Conservation (phyloP, 2,888 invertebrate genomes). For the Aphidoletes aphidimyza region DNA sequence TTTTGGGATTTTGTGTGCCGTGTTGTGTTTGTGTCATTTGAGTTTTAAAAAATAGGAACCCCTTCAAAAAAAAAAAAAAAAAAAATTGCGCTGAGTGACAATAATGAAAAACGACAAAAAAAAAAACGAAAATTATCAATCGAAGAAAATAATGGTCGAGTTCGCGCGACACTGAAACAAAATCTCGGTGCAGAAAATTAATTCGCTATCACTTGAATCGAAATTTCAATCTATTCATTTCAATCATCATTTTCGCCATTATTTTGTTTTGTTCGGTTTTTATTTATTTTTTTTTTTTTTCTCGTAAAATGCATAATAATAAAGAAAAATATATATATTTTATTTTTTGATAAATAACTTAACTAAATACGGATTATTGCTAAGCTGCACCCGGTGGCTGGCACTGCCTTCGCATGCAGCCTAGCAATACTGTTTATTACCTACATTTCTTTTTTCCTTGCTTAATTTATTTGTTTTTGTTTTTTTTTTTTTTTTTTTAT, state of each 20-base stretch:
- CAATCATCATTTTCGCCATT: neutral
- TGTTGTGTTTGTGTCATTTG: conserved; percentile 17
- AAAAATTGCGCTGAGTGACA: neutral
- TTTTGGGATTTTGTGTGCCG: conserved; percentile 11
- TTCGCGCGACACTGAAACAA: neutral
- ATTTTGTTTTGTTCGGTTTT: neutral
- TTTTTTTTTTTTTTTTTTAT: too few relatives aligned
- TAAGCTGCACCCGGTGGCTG: neutral
- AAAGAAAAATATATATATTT: conserved; percentile 38
- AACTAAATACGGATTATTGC: neutral
- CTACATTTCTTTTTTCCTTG: conserved; percentile 37
- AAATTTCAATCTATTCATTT: conserved; percentile 48
- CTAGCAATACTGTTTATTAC: conserved; percentile 33
- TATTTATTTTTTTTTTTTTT: neutral
- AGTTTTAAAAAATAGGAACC: conserved; percentile 28
- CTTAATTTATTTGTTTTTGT: too few relatives aligned
- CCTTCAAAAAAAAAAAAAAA: neutral
- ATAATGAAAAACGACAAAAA: neutral
- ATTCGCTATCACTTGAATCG: conserved; percentile 23
- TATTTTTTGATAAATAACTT: neutral
- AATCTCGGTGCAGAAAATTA: conserved; percentile 36
- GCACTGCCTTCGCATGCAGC: neutral
- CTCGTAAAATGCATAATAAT: conserved; percentile 20
- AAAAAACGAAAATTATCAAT: neutral
- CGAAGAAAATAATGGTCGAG: neutral